Evolutionary conservation across 2,113 vertebrate genomes (phyloP).

Genomic region (Mormyrus iriodes): DNA sequence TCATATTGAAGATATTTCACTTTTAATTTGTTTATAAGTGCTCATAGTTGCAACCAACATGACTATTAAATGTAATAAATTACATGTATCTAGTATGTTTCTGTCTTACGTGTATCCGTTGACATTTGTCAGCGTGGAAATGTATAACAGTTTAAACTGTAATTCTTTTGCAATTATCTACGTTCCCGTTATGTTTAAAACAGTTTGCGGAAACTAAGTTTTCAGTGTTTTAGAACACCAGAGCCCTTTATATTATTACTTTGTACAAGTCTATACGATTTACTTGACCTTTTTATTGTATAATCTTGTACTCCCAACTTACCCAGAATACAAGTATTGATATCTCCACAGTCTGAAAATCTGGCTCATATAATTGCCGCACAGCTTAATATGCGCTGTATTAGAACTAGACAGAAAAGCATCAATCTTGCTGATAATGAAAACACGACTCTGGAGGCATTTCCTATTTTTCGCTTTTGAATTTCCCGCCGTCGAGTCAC

Average conservation of each 20-base stretch:
- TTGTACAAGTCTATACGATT: neutral
- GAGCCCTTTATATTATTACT: neutral
- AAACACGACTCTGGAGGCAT: neutral
- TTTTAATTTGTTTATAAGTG: neutral
- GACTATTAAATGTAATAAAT: neutral
- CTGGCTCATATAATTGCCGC: neutral
- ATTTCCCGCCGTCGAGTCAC: conserved; percentile 33
- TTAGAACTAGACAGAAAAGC: neutral
- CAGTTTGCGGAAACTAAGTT: neutral
- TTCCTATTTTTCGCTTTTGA: conserved; percentile 11
- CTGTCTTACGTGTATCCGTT: neutral
- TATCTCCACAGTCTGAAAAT: neutral
- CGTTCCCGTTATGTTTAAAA: neutral
- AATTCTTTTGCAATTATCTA: neutral
- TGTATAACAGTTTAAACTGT: neutral
- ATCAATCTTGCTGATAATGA: neutral
- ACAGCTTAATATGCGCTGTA: neutral
- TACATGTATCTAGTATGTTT: neutral
- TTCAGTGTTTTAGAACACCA: neutral
- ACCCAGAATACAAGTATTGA: neutral
- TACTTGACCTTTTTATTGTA: neutral
- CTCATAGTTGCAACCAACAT: neutral
- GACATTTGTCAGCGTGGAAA: neutral
- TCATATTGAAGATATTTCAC: neutral
- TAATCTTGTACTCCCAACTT: neutral